phyloP scores from a whole-genome alignment of 2,888 invertebrate species.

The Aradus depressus region DNA sequence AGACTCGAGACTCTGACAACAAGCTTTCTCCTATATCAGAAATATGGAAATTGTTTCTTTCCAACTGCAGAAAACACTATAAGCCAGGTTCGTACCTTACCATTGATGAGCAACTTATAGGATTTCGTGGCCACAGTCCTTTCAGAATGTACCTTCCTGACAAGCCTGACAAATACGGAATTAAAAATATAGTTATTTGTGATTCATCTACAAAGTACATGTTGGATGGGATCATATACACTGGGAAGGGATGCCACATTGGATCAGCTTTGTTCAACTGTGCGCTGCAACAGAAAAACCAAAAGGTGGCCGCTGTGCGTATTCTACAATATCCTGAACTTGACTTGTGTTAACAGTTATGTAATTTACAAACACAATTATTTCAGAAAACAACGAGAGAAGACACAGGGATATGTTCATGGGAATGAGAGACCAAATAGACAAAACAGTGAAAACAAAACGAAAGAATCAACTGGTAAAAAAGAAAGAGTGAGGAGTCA shows the following conservation, averaged over 20 bases:
- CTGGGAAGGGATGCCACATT: conserved; percentile 11
- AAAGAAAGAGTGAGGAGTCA: background rate
- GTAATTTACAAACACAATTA: conserved; percentile 14
- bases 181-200: conserved; percentile 22
- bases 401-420: too few species aligned
- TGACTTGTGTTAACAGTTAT: conserved; percentile 30
- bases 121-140: conserved; percentile 29
- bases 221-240: conserved; percentile 9
- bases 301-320: conserved; percentile 30
- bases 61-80: conserved; percentile 27
- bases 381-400: background rate
- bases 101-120: conserved; percentile 31
- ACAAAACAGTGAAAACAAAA: too few species aligned
- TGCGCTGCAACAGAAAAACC: conserved; percentile 28
- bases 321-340: conserved; percentile 30
- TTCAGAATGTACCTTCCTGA: conserved; percentile 30
- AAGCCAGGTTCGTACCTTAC: conserved; percentile 26
- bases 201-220: conserved; percentile 14
- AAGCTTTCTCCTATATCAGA: conserved; percentile 32
- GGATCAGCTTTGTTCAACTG: too few species aligned
- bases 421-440: too few species aligned
- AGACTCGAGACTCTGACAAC: conserved; percentile 12
- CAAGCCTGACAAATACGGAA: conserved; percentile 31
- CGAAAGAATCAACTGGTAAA: too few species aligned
- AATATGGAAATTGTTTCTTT: conserved; percentile 30